phyloP scores from a whole-genome alignment of 2,113 vertebrate genomes.

The Gulo gulo region DNA sequence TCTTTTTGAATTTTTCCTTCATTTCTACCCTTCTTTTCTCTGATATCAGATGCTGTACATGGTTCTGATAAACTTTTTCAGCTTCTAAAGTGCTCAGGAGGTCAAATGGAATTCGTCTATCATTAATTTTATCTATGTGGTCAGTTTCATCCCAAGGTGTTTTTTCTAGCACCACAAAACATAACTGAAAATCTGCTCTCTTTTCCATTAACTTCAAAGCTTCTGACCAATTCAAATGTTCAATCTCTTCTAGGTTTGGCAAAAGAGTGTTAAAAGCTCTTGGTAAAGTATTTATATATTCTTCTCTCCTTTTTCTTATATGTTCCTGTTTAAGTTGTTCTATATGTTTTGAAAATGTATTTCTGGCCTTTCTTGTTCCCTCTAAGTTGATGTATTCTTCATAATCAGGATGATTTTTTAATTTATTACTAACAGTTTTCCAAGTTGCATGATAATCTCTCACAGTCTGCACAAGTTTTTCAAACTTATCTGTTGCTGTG shows the following conservation, averaged over 20 bases:
- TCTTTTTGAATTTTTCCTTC: conserved; percentile 99
- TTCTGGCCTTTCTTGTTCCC: conserved; percentile 94
- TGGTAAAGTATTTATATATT: conserved; percentile 96
- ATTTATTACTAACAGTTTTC: conserved; percentile 93
- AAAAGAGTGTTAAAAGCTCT: conserved; percentile 95
- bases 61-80: conserved; percentile 95
- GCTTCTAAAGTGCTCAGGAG: conserved; percentile 92
- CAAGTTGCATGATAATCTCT: conserved; percentile 97
- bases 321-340: conserved; percentile 98
- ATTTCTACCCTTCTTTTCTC: conserved; percentile 96
- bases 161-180: conserved; percentile 95
- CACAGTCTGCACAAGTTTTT: conserved; percentile 94
- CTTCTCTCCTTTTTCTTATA: conserved; percentile 94
- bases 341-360: conserved; percentile 95
- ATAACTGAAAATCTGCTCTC: conserved; percentile 93
- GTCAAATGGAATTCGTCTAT: conserved; percentile 97
- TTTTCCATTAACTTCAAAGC: conserved; percentile 93
- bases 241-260: conserved; percentile 94
- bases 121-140: conserved; percentile 95
- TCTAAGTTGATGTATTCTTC: conserved; percentile 97
- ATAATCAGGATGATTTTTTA: conserved; percentile 96
- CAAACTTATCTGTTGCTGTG: conserved; percentile 94
- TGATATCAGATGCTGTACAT: conserved; percentile 95
- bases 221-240: conserved; percentile 93
- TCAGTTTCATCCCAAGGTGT: conserved; percentile 98